Evolutionary conservation across 2,797 vertebrate species (phyloP), one percentile per base, ranked within the genome.

Genomic region (Phoebastria nigripes): DNA sequence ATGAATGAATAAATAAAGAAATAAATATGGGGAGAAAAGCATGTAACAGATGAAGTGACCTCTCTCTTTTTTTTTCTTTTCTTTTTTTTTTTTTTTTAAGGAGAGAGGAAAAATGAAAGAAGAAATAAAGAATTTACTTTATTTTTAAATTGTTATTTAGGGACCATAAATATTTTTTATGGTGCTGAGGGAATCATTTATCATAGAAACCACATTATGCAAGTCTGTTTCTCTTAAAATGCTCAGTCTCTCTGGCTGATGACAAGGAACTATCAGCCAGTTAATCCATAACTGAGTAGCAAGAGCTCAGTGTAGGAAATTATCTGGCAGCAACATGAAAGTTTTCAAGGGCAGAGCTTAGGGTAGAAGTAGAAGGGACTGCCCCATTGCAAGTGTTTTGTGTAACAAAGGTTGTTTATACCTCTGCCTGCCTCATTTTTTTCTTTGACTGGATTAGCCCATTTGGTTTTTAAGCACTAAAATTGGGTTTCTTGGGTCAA

Each of bases 161-260:
- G n/a, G 44, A 66, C 54, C 22, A 72, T 94, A 96, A 96, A 83
- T 96, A 94, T 91, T 87, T 94, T 92, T 94, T 92, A 61, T 80
- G 46, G 42, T 91, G n/a, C 62, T 87, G 46, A 92, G 77, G 87
- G 59, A 94, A 87, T 89, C 0, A 87, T 94, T 96, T 95, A 72
- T 96, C 85, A 80, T 25, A 79, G 42, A 37, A 89, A 89, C n/a
- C 42, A 76, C 42, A 76, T 89, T 91, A 93, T 74, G 31, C 66
- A 91, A 91, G 80, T 85, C 77, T 95, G 49, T 81, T 93, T 90
- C 70, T 91, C 77, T 90, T 92, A 91, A 70, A 95, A 82, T 7
- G 5, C 47, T 92, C 33, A 52, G 79, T 95, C 54, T 81, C 37
- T 89, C 82, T 96, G 91, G 71, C 55, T 90, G 77, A 93, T 93